Evolutionary conservation across 1,140 invertebrate species (phyloP).

Genomic region (Pentalonia nigronervosa): DNA sequence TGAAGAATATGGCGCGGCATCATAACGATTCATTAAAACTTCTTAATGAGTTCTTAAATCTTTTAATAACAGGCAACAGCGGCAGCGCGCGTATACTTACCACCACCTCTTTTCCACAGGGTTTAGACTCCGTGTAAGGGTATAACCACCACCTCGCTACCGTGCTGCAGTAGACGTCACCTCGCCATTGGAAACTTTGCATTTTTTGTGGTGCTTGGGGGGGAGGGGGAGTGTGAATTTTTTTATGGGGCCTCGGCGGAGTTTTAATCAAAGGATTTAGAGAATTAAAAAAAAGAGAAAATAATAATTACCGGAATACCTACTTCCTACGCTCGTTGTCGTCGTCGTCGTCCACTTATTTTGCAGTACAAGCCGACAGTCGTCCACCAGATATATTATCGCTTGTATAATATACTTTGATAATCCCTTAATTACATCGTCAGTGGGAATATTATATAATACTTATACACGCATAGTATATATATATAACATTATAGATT

Average conservation of each 20-base stretch:
- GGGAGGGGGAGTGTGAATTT: neutral
- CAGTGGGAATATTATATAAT: neutral
- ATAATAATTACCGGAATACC: neutral
- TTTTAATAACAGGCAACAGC: conserved; percentile 31
- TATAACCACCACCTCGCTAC: neutral
- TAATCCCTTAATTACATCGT: neutral
- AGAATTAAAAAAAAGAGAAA: neutral
- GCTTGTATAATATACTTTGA: neutral
- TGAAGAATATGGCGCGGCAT: conserved; percentile 17
- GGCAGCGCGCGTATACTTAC: neutral
- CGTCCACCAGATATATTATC: neutral
- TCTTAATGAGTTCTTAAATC: conserved; percentile 57
- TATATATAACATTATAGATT: neutral
- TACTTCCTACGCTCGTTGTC: neutral
- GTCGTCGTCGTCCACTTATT: neutral
- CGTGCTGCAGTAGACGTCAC: neutral
- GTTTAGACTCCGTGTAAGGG: neutral
- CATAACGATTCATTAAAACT: conserved; percentile 57
- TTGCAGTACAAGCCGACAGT: neutral
- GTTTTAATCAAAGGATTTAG: neutral
- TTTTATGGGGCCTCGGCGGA: neutral
- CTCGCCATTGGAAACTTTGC: neutral
- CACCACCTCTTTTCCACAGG: neutral
- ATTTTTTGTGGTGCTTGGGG: neutral
- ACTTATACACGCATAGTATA: neutral